Conservation (phyloP, 1,140 invertebrate genomes). For the Homalodisca vitripennis region DNA sequence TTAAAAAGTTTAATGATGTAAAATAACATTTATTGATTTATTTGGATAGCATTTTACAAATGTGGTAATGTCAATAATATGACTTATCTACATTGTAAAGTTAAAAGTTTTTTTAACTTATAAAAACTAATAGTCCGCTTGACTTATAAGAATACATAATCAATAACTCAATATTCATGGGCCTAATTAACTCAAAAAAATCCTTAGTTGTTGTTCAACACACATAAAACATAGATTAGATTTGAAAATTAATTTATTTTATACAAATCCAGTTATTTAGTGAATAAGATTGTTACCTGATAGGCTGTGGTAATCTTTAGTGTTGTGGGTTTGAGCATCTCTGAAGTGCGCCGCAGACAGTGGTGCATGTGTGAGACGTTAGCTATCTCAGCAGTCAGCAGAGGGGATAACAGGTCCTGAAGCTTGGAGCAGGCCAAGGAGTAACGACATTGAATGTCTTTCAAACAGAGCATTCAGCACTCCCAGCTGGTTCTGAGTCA, state of each 20-base stretch:
- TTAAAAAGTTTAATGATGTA: no score
- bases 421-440: constrained; percentile 80
- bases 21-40: no score
- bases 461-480: constrained; percentile 63
- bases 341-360: constrained; percentile 61
- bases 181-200: no score
- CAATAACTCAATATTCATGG: no score
- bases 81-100: no score
- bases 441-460: constrained; percentile 79
- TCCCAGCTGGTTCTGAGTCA: constrained; percentile 49
- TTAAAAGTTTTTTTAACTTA: no score
- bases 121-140: no score
- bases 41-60: no score
- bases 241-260: constrained; percentile 9
- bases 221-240: background rate
- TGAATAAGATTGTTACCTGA: constrained; percentile 60
- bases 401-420: constrained; percentile 70
- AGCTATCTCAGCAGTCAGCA: constrained; percentile 71
- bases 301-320: constrained; percentile 75
- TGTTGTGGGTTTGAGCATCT: constrained; percentile 59
- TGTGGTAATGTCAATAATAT: no score
- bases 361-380: constrained; percentile 78
- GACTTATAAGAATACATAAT: no score
- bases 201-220: no score
- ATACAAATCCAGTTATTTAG: constrained; percentile 12